phyloP scores from a whole-genome alignment of 2,888 invertebrate species.

The Koerneria pararmatus region DNA sequence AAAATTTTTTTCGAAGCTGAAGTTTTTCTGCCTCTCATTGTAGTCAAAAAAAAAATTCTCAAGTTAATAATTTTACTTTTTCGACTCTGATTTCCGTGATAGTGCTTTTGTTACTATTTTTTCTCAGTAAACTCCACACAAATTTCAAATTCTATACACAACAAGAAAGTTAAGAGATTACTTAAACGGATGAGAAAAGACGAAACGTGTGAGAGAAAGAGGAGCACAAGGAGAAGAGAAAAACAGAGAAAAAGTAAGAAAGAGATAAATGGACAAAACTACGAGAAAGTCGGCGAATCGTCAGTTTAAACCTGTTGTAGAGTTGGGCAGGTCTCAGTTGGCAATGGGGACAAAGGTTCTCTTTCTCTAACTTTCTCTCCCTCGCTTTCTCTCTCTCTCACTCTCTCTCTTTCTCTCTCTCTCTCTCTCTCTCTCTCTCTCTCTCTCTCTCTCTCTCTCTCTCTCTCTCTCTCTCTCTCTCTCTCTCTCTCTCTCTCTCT shows the following conservation, averaged over 20 bases:
- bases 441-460: constrained; percentile 9
- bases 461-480: constrained; percentile 13
- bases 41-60: no score
- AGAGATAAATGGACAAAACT: no score
- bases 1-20: no score
- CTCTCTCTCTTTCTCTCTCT: constrained; percentile 6
- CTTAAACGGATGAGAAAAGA: not conserved
- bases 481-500: not conserved
- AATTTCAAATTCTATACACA: not conserved
- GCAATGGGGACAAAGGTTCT: constrained; percentile 10
- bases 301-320: no score
- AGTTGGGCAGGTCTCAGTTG: no score
- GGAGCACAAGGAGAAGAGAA: not conserved
- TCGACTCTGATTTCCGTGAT: no score
- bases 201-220: not conserved
- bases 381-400: constrained; percentile 1
- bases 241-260: no score
- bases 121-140: no score
- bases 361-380: constrained; percentile 3
- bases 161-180: not conserved
- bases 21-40: no score
- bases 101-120: no score
- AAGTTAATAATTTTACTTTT: no score
- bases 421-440: not conserved
- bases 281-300: constrained; percentile 1